Evolutionary conservation across 2,113 vertebrate genomes (phyloP).

Genomic region (Jaculus jaculus): DNA sequence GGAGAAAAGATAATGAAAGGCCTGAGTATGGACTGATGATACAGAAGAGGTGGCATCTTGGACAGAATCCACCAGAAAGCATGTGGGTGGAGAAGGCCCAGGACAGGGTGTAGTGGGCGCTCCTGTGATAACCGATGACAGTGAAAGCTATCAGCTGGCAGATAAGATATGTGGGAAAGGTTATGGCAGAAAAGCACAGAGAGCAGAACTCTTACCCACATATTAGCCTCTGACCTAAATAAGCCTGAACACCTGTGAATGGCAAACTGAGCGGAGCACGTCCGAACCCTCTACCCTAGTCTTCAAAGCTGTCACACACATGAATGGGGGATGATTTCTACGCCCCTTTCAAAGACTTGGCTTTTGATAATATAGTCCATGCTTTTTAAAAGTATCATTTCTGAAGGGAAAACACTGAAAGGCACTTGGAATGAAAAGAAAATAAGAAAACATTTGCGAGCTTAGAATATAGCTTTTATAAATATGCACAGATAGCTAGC

Average conservation of each 20-base stretch:
- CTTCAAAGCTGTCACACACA: background rate
- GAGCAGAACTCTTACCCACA: background rate
- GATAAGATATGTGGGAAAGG: background rate
- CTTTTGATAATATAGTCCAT: background rate
- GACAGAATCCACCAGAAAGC: background rate
- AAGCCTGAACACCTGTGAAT: background rate
- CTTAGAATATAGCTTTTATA: background rate
- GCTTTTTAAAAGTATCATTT: constrained; percentile 29
- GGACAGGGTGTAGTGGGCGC: background rate
- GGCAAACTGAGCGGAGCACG: background rate
- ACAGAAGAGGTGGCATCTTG: background rate
- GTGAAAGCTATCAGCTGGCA: background rate
- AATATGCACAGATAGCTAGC: background rate
- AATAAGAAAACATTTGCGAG: background rate
- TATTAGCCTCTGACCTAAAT: background rate
- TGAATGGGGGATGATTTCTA: background rate
- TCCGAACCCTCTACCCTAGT: background rate
- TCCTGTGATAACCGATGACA: background rate
- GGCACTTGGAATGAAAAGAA: background rate
- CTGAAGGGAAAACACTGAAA: constrained; percentile 1
- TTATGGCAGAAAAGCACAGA: background rate
- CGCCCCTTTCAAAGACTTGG: constrained; percentile 12
- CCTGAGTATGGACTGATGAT: background rate
- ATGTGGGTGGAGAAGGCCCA: background rate
- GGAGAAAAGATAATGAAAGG: background rate